phyloP scores from a whole-genome alignment of 2,797 vertebrate species.

The Adelosebastes latens region DNA sequence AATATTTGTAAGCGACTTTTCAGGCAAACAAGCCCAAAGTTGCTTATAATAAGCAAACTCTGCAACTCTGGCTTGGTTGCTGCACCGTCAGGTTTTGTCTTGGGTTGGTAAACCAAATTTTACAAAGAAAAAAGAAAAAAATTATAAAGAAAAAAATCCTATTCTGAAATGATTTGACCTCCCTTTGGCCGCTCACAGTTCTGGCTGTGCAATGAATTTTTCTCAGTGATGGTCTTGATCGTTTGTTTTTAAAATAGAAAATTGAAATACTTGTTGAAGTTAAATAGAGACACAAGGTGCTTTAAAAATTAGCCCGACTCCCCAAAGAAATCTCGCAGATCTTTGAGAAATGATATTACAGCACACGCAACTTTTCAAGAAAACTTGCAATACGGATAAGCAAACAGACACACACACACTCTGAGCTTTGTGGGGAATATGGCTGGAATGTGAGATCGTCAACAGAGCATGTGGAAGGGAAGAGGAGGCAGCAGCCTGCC shows the following conservation, averaged over 20 bases:
- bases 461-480: slow-evolving; percentile 75
- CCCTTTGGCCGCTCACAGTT: background rate
- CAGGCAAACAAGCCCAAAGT: too few species aligned
- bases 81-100: background rate
- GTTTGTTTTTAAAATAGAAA: background rate
- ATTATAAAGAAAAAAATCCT: background rate
- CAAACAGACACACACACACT: slow-evolving; percentile 28
- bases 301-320: slow-evolving; percentile 34
- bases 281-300: slow-evolving; percentile 35
- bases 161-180: background rate
- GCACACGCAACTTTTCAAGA: slow-evolving; percentile 64
- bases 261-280: slow-evolving; percentile 31
- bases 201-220: slow-evolving; percentile 11
- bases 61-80: too few species aligned
- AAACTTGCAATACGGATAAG: slow-evolving; percentile 67
- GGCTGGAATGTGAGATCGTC: slow-evolving; percentile 74
- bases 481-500: slow-evolving; percentile 77
- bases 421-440: slow-evolving; percentile 67
- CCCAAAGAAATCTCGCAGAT: slow-evolving; percentile 44
- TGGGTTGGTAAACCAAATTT: background rate
- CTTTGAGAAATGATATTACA: slow-evolving; percentile 51
- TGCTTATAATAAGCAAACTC: too few species aligned
- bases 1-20: too few species aligned
- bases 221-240: background rate
- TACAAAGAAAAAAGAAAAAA: background rate